Base-by-base conservation (phyloP, 2,888 invertebrate genomes). In the Pseudococcus jackbeardsleyi region DNA sequence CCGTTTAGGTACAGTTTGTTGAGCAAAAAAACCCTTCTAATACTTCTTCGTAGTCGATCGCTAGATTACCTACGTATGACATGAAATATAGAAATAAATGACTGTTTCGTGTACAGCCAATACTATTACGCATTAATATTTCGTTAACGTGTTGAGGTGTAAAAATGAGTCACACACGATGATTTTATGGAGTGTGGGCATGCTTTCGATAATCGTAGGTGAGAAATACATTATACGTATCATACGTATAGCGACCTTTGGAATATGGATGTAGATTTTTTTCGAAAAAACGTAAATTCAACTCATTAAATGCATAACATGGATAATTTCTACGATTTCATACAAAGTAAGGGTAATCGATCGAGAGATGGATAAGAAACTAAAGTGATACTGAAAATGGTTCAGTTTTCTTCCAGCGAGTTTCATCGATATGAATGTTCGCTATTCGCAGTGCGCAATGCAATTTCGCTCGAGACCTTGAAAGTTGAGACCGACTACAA, bases 401-500 rank as follows among this genome's bases (percentile, higher is more conserved):
- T n/a, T 54, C 54, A 8, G 15, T 54, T 54, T n/a, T n/a, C 17
- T 5, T n/a, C n/a, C 54, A 15, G 2, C 5, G 5, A 0, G 11
- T 54, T 15, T 54, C 54, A n/a, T 54, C 54, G 54, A 54, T 17
- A 54, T 17, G 15, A 17, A 17, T 17, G 17, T 50, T 5, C 15
- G n/a, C 19, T 82, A 33, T 33, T 19, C 26, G 46, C 46, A 46
- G 79, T 46, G 79, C 79, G 46, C 79, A 82, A 22, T 82, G 11
- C 79, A 46, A 42, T 46, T 46, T 46, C 11, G 46, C 17, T n/a
- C 46, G 19, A 46, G 79, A 82, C 79, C 79, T 82, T 82, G 79
- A 82, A 82, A 82, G 46, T 82, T 11, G 26, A 33, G 3, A 33
- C 26, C 3, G 12, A 46, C 79, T 82, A 46, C 46, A 82, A 82